Evolutionary conservation across 53 echinoderm and acorn worm genomes (phyloP).

Genomic region (Holothuria scabra): DNA sequence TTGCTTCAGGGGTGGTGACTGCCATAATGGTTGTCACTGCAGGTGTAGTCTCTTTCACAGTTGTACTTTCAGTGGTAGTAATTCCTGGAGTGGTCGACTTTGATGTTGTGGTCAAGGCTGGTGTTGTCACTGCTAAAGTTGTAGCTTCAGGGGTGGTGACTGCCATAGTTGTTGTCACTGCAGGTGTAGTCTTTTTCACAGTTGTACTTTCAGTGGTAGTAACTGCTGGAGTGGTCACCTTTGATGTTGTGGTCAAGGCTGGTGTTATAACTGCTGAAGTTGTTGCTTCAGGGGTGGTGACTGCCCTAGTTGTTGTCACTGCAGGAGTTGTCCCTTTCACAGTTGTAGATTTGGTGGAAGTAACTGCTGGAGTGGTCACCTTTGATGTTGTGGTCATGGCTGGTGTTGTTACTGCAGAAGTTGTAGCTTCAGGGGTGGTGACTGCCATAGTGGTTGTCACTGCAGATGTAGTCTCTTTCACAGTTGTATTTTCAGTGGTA

Average conservation of each 20-base stretch:
- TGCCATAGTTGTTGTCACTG: conserved; percentile 13
- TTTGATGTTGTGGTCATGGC: not conserved
- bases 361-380: conserved; percentile 18
- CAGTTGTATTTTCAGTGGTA: conserved; percentile 1
- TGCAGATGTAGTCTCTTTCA: conserved; percentile 1
- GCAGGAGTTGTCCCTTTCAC: conserved; percentile 2
- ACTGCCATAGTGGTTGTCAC: conserved; percentile 12
- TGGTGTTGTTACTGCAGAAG: conserved; percentile 23
- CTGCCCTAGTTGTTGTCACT: not conserved
- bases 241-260: not conserved
- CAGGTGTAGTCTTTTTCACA: not conserved
- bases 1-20: too few relatives aligned
- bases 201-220: conserved; percentile 38
- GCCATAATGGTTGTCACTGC: too few relatives aligned
- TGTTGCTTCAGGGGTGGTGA: conserved; percentile 7
- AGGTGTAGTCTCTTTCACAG: too few relatives aligned
- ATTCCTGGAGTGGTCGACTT: not conserved
- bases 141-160: not conserved
- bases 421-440: conserved; percentile 27
- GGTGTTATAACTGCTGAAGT: conserved; percentile 21
- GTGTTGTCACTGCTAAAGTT: too few relatives aligned
- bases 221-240: conserved; percentile 7
- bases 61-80: too few relatives aligned
- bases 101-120: too few relatives aligned
- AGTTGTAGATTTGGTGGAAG: conserved; percentile 1